Conservation (phyloP, 2,888 invertebrate genomes). For the Boloria selene region DNA sequence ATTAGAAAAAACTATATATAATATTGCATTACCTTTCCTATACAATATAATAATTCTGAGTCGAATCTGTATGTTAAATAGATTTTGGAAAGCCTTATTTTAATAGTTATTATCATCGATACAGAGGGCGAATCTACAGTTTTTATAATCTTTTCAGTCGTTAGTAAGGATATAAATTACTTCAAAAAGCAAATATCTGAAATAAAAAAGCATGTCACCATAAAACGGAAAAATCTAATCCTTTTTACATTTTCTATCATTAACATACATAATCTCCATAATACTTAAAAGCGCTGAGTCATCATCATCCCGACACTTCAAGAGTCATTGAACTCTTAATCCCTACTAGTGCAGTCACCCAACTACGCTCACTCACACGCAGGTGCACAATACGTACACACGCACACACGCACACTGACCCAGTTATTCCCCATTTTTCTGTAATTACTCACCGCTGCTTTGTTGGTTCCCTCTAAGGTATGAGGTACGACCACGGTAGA, state of each 20-base stretch:
- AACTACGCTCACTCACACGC: conserved; percentile 52
- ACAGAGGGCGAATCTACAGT: too few relatives aligned
- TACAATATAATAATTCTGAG: too few relatives aligned
- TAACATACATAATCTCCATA: conserved; percentile 5
- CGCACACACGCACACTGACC: conserved; percentile 68
- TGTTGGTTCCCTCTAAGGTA: conserved; percentile 60
- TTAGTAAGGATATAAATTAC: not conserved
- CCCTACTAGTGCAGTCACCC: conserved; percentile 38
- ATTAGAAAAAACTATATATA: too few relatives aligned
- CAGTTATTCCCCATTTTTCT: conserved; percentile 77
- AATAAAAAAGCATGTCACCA: too few relatives aligned
- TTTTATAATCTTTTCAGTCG: too few relatives aligned
- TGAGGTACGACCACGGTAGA: conserved; percentile 38
- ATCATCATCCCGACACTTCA: conserved; percentile 38
- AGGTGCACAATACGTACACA: conserved; percentile 32
- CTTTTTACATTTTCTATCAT: not conserved
- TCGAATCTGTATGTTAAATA: too few relatives aligned
- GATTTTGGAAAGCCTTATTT: too few relatives aligned
- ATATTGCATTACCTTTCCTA: too few relatives aligned
- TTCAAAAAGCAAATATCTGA: too few relatives aligned
- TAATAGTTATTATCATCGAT: too few relatives aligned
- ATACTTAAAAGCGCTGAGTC: conserved; percentile 27
- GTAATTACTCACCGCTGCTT: conserved; percentile 77
- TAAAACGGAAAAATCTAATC: not conserved
- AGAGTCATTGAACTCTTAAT: conserved; percentile 42